Evolutionary conservation across 2,797 vertebrate species (phyloP).

Genomic region (Gastrophryne carolinensis): DNA sequence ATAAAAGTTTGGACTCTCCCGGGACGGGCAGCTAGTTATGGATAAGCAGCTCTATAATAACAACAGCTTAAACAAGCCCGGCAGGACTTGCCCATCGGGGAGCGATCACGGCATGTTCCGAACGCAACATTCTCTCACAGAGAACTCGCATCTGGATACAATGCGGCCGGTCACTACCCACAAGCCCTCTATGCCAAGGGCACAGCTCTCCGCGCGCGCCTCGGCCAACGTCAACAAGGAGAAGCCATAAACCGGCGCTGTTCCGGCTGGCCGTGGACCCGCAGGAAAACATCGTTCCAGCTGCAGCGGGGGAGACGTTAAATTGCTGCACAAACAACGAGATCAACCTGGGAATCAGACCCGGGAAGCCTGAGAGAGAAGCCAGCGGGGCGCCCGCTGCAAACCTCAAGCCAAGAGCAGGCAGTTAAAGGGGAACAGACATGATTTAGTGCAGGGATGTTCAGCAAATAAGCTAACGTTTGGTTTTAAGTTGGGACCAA

Average conservation of each 20-base stretch:
- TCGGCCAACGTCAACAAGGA: conserved; percentile 6
- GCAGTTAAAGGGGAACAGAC: neutral
- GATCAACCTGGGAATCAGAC: conserved; percentile 18
- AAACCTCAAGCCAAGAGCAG: neutral
- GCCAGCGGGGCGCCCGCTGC: neutral
- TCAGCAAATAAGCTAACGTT: neutral
- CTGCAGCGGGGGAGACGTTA: neutral
- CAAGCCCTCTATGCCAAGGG: neutral
- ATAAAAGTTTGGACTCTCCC: neutral
- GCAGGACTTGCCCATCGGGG: no score
- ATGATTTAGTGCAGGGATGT: neutral
- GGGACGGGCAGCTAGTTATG: neutral
- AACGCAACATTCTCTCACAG: neutral
- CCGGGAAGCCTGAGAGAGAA: conserved; percentile 2
- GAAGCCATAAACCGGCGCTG: neutral
- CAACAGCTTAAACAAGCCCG: no score
- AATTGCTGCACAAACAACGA: conserved; percentile 15
- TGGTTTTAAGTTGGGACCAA: neutral
- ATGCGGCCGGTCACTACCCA: neutral
- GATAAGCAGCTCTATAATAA: neutral
- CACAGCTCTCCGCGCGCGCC: neutral
- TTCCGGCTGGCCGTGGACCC: neutral
- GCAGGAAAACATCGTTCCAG: conserved; percentile 7
- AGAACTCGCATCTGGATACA: neutral
- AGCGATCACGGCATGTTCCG: neutral